Evolutionary conservation across 1,140 invertebrate species (phyloP).

Genomic region (Heliconius eleuchia): DNA sequence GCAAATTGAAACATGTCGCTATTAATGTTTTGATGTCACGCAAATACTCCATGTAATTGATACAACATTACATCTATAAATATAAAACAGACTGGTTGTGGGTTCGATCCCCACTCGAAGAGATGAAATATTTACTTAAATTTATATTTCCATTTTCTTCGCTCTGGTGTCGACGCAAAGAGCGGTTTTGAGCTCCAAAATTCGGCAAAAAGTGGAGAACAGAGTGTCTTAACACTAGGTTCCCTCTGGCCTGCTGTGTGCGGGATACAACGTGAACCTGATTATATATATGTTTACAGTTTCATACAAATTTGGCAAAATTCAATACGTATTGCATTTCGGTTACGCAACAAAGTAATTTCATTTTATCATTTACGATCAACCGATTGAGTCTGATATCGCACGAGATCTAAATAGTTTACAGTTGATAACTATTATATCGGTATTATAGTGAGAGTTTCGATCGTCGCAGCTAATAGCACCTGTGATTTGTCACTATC

Average conservation of each 20-base stretch:
- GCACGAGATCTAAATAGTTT: neutral
- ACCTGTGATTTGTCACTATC: constrained; percentile 68
- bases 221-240: too few relatives aligned
- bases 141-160: too few relatives aligned
- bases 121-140: too few relatives aligned
- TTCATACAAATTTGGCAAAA: neutral
- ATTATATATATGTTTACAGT: neutral
- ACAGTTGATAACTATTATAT: constrained; percentile 14
- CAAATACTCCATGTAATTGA: neutral
- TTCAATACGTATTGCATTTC: neutral
- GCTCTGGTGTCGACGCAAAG: too few relatives aligned
- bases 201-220: too few relatives aligned
- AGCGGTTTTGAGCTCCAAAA: too few relatives aligned
- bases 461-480: constrained; percentile 5
- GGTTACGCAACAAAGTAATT: constrained; percentile 2
- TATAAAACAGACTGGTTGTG: too few relatives aligned
- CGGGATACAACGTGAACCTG: too few relatives aligned
- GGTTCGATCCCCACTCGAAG: too few relatives aligned
- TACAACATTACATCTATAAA: too few relatives aligned
- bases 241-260: too few relatives aligned
- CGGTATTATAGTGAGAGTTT: constrained; percentile 15
- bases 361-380: neutral
- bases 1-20: constrained; percentile 19
- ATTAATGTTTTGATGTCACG: constrained; percentile 19
- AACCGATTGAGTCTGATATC: neutral